Base-by-base conservation (phyloP, 2,797 vertebrate species). In the Pachyuromys duprasi region DNA sequence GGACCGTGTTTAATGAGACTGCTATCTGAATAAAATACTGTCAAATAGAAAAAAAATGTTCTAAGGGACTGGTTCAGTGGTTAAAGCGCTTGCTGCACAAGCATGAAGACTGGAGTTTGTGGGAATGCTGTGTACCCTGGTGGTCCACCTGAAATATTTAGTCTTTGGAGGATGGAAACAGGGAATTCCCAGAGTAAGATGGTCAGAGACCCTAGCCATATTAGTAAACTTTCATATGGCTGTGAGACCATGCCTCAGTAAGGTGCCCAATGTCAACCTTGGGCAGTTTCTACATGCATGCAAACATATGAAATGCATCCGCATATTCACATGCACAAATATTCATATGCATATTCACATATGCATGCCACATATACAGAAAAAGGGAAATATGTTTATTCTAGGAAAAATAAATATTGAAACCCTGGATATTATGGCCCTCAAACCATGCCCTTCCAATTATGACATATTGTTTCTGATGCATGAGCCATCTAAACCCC, bases 351-450 rank as follows among this genome's bases (percentile, higher is more conserved):
- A 67, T 24, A 84, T 49, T 49, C 6, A 67, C 42, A 84, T 20
- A 49, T n/a, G 18, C 31, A n/a, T 84, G 13, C 31, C 63, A 84
- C 11, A 65, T n/a, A n/a, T 42, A 84, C 82, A 67, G 42, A 84
- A 53, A 84, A 65, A 3, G 63, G 42, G 3, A 45, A 67, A 84
- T 84, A 42, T 83, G 45, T 90, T 93, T 92, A 90, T 86, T 90
- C 75, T 45, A 78, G 96, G 60, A 91, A 91, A 49, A 39, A 87
- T 65, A 84, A 87, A 62, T 74, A 90, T 91, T 93, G 92, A 94
- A 96, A 94, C n/a, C 42, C n/a, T 86, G 17, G n/a, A 49, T 95
- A 67, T 79, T 39, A 7, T 81, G 72, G 94, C 39, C 55, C 8
- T 75, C 70, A 95, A 93, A 91, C 49, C 33, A 55, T 84, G 55